A percentile compares a stretch with the other conserved stretches of the same genome.
Conservation (phyloP, 2,888 invertebrate genomes). For the Heterodera filipjevi region DNA sequence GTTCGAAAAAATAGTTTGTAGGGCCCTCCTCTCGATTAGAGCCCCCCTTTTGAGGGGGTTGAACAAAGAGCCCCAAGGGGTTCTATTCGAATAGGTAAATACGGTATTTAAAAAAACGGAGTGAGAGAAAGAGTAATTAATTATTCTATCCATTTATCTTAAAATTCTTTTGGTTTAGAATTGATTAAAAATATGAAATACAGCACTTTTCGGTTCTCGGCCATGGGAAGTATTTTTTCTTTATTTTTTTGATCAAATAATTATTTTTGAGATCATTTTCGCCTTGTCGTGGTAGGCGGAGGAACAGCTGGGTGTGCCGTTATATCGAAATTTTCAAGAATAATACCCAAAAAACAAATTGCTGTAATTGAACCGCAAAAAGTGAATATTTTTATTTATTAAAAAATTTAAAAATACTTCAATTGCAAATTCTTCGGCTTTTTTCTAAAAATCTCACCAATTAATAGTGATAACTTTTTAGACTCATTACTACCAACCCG, state of each 20-base stretch:
- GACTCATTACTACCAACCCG: constrained; percentile 74
- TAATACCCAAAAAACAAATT: constrained; percentile 77
- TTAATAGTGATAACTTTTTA: constrained; percentile 20
- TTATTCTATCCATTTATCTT: background rate
- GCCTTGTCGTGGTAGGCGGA: constrained; percentile 88
- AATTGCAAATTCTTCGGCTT: background rate
- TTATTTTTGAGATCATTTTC: constrained; percentile 65
- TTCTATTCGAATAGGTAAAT: too few species aligned
- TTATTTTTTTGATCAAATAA: background rate
- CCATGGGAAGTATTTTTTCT: background rate
- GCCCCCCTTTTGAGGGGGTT: too few species aligned
- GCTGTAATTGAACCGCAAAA: constrained; percentile 83
- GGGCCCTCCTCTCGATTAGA: too few species aligned
- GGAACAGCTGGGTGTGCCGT: constrained; percentile 89
- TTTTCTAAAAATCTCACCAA: too few species aligned
- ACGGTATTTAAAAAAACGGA: too few species aligned
- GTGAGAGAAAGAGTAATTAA: too few species aligned
- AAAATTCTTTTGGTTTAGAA: background rate
- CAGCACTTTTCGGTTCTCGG: background rate
- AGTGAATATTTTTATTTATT: constrained; percentile 68
- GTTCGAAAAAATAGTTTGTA: too few species aligned
- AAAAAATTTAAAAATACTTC: too few species aligned
- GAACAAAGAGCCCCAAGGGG: too few species aligned
- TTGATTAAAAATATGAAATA: background rate
- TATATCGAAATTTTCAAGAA: constrained; percentile 81